Base-by-base conservation (phyloP, 2,888 invertebrate species). In the Megamerina dolium region DNA sequence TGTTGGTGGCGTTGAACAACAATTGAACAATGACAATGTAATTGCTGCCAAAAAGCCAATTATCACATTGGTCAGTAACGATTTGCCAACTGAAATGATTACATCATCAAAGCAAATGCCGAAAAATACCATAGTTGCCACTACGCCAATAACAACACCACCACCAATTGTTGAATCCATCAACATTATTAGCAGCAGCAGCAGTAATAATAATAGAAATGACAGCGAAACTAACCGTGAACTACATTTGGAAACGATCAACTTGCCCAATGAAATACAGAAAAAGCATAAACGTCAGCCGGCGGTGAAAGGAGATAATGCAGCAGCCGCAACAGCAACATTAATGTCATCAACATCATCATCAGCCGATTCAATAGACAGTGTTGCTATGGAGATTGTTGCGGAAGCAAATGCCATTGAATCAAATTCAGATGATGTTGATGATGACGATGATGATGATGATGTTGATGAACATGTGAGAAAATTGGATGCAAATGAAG, bases 1-100 rank as follows among this genome's bases (percentile, higher is more conserved):
- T 48, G 62, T 70, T 41, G 70, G 70, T 32, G n/a, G n/a, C n/a
- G 63, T 68, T 30, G 70, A 64, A 43, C 57, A 59, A 45, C 46
- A 52, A 35, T 44, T 23, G 38, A n/a, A 18, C 35, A n/a, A 16
- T 12, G 31, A 32, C 14, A n/a, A n/a, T n/a, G n/a, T n/a, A n/a
- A n/a, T n/a, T n/a, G n/a, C n/a, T n/a, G n/a, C n/a, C n/a, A 43
- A 39, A 13, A 31, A 37, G 3, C 12, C 59, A 34, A 51, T 56
- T 42, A 60, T 60, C 30, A 62, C 42, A 12, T 42, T 65, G 48
- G 58, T 63, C 36, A 66, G 66, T 43, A 57, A 59, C 29, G 60
- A 55, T 40, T 45, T 64, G 43, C 61, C 64, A n/a, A 50, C 45
- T 33, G 50, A 44, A 46, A 32, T 19, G 19, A 23, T 30, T 10